Evolutionary conservation across 2,888 invertebrate species (phyloP), one percentile per base, ranked within the genome.

Genomic region (Philereme transversata): DNA sequence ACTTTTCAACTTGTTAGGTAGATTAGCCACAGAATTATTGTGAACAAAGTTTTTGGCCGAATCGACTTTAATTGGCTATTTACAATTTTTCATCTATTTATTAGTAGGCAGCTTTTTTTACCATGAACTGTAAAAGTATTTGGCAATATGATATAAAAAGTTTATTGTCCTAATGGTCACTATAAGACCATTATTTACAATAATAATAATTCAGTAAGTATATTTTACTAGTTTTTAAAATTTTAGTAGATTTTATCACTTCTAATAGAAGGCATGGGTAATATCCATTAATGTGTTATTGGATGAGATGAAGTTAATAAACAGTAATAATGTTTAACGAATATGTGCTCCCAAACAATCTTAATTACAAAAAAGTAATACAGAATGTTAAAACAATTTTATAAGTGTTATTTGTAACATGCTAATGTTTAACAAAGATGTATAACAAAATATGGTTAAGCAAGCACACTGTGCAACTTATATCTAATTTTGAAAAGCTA

Each of bases 381-480:
- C 22, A 22, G 22, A 22, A 22, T 22, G 22, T 3, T 22, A 22
- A 22, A 22, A 22, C 22, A 1, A 22, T 22, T 22, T 22, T 2
- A 22, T 22, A 22, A 22, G 22, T 22, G 3, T 22, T 22, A 22
- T 22, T 22, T 22, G 22, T 46, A 38, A 38, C 36, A 38, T 38
- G 36, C 36, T 22, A 22, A 10, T 50, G 36, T 56, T 52, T 33
- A 10, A 43, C 40, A 11, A 56, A 51, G 41, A 57, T 45, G 60
- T 8, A 54, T 47, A 57, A 50, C 47, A 45, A 50, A 59, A 49
- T 34, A 1, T 52, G 51, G 43, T 44, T 51, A 59, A 62, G 56
- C 68, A 65, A 63, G 67, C 65, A 64, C 63, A 64, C 64, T 51
- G 60, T 64, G 62, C 48, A 64, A 64, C 51, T 57, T 55, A 63